Evolutionary conservation across 2,113 vertebrate genomes (phyloP).

Genomic region (Eurypyga helias): DNA sequence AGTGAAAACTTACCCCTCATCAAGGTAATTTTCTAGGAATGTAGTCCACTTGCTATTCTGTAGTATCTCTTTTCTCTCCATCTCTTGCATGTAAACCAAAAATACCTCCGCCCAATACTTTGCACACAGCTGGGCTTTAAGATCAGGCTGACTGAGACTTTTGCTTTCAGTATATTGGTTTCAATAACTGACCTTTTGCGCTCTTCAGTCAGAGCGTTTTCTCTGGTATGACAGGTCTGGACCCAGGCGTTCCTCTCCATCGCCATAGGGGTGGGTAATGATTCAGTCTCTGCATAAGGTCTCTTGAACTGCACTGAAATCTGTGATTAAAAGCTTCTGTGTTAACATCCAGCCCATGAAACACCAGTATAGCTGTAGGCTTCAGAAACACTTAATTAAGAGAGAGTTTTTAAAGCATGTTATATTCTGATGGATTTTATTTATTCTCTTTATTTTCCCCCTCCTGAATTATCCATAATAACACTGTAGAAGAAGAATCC

Average conservation of each 20-base stretch:
- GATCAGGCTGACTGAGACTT: background rate
- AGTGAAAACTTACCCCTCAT: background rate
- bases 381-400: background rate
- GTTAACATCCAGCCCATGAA: background rate
- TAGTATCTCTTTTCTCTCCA: background rate
- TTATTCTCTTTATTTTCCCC: background rate
- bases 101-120: background rate
- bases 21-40: background rate
- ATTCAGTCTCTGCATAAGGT: background rate
- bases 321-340: background rate
- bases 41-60: background rate
- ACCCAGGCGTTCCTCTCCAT: background rate
- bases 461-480: background rate
- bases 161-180: background rate
- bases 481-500: background rate
- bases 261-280: background rate
- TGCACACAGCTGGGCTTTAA: background rate
- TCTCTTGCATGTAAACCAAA: background rate
- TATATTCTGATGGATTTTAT: background rate
- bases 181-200: background rate
- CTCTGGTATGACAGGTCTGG: background rate
- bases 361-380: background rate
- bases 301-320: background rate
- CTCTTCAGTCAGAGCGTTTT: background rate
- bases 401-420: background rate